Evolutionary conservation across 2,113 vertebrate genomes (phyloP), one percentile per base, ranked within the genome.

Genomic region (Rhinolophus ferrumequinum): DNA sequence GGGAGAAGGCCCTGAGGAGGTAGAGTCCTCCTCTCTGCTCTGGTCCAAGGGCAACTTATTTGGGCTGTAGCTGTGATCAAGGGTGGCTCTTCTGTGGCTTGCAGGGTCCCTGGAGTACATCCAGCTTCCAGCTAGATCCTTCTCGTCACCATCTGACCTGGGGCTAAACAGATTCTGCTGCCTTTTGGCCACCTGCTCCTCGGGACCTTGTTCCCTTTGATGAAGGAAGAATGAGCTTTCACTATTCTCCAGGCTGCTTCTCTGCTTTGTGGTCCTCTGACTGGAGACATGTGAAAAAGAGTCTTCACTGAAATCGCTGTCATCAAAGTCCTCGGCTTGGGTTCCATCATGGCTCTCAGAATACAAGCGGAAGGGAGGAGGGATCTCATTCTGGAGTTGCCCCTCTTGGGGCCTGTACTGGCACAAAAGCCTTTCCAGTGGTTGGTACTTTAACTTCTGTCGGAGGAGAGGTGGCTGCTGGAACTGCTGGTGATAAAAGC

Each of bases 401-500:
- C 97, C 72, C 54, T 98, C 98, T 28, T 96, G 97, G 0, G 98
- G 90, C 70, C 96, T 97, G 81, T 98, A 98, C 8, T 88, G 97
- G 14, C 79, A 96, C 79, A 99, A 97, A 94, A 98, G 95, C n/a
- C 94, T 98, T 84, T 98, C 98, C 8, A 98, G 97, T 18, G 98
- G 98, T 12, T 98, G 98, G 91, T 97, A 97, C 44, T 87, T 97
- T 67, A 98, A 52, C 70, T 98, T 98, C 88, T 98, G 98, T 35
- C 98, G 98, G 75, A 99, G 97, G 75, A 99, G 98, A 44, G 99
- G 98, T 33, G 98, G 98, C 58, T 99, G 98, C 97, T 99, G 99
- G 90, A 99, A 99, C 92, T 99, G 99, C 97, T 99, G 98, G 94
- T 99, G 99, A 97, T 99, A 99, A 90, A 98, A 97, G 77, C 98